These are phyloP conservation scores for Struthio camelus DNA, from an alignment of 2,113 vertebrate species.

Conservation along the genomic window DNA sequence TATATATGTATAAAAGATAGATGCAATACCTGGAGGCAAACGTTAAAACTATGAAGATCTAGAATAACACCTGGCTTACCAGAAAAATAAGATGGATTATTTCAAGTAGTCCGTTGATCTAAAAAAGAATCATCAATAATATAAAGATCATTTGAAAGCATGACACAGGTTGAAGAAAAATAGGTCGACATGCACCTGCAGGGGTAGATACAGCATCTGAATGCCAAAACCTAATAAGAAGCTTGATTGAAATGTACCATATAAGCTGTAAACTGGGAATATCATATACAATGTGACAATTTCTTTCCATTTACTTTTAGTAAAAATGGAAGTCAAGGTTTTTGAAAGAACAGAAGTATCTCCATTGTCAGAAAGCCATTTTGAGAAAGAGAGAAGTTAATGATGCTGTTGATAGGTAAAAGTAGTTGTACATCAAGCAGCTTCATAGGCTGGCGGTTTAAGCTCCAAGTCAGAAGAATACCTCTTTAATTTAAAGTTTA, in stretches of 20 bases:
- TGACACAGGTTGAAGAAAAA: not conserved
- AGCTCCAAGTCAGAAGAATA: not conserved
- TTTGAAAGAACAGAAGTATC: not conserved
- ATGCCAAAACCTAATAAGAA: not conserved
- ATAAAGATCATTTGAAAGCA: conserved; percentile 1
- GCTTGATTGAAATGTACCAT: conserved; percentile 3
- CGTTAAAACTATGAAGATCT: not conserved
- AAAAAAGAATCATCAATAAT: conserved; percentile 25
- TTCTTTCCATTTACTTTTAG: conserved; percentile 5
- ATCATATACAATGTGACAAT: not conserved
- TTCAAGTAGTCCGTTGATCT: conserved; percentile 1
- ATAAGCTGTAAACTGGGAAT: conserved; percentile 4
- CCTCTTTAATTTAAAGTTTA: not conserved
- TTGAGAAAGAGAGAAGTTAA: conserved; percentile 17
- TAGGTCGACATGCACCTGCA: conserved; percentile 10
- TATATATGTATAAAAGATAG: not conserved
- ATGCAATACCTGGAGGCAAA: conserved; percentile 22
- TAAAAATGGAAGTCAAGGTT: not conserved
- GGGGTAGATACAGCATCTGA: not conserved
- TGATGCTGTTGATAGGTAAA: not conserved
- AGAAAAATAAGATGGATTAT: conserved; percentile 38
- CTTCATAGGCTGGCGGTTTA: not conserved
- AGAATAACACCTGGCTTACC: conserved; percentile 26
- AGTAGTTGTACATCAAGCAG: not conserved
- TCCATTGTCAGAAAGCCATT: not conserved